Percentiles rank a stretch among this genome's conserved stretches.
These are phyloP conservation scores for Rhogogaster chlorosoma DNA, from an alignment of 2,888 invertebrate genomes.

Conservation along the genomic window DNA sequence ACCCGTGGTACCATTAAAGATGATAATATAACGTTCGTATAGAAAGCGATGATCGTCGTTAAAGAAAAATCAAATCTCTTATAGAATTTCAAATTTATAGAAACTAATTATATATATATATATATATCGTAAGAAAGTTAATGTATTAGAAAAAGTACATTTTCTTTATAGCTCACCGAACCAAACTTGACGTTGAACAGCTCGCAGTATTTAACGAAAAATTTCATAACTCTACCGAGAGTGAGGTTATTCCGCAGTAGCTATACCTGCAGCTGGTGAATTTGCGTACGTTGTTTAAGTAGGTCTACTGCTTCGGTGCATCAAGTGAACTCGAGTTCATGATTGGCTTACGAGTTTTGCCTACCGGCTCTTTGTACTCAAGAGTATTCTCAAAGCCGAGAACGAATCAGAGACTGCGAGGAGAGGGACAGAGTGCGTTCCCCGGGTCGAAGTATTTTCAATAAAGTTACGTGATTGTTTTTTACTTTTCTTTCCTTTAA, in stretches of 20 bases:
- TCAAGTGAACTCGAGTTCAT: conserved; percentile 6
- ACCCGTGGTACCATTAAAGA: background rate
- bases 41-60: background rate
- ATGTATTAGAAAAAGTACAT: background rate
- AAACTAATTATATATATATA: background rate
- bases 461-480: no score
- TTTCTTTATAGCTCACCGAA: conserved; percentile 67
- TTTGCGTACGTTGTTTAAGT: background rate
- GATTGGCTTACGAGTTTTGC: conserved; percentile 7
- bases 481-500: no score
- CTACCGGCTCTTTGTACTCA: background rate
- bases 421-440: no score
- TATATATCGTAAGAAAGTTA: background rate
- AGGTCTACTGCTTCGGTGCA: background rate
- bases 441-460: no score
- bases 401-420: background rate
- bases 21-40: background rate
- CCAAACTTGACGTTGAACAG: conserved; percentile 72
- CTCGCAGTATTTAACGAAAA: conserved; percentile 73
- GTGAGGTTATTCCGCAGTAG: no score
- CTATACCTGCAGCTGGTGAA: background rate
- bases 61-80: background rate
- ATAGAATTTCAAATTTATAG: background rate
- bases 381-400: background rate
- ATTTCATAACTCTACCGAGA: conserved; percentile 74